Conservation (phyloP, 2,113 vertebrate genomes). For the Murina feae region DNA sequence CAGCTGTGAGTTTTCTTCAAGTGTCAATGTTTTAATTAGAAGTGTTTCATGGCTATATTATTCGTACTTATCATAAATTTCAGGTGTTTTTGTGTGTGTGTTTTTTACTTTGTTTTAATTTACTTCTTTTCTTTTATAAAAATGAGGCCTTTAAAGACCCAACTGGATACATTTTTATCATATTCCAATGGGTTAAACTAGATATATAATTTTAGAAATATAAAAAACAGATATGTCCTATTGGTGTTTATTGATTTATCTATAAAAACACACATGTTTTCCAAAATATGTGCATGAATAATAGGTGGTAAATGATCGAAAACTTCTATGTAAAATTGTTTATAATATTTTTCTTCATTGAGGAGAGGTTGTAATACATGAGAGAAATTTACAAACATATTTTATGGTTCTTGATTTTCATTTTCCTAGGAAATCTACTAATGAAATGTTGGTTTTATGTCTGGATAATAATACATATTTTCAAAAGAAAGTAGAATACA, state of each 20-base stretch:
- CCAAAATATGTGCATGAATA: neutral
- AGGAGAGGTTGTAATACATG: neutral
- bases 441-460: neutral
- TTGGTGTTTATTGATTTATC: neutral
- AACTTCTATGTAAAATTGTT: neutral
- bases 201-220: neutral
- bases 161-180: neutral
- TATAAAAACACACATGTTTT: neutral
- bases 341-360: neutral
- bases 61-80: neutral
- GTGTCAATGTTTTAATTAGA: neutral
- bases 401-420: neutral
- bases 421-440: neutral
- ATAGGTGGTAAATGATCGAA: neutral
- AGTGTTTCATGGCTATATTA: neutral
- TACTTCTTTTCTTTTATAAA: neutral
- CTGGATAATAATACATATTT: neutral
- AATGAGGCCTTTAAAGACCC: neutral
- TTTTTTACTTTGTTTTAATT: neutral
- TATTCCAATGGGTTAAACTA: neutral
- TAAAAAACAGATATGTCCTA: neutral
- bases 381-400: neutral
- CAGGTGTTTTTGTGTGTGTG: neutral
- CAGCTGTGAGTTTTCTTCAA: neutral
- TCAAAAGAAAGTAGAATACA: neutral